Evolutionary conservation across 2,113 vertebrate species (phyloP), one percentile per base, ranked within the genome.

Genomic region (Atherinomorus stipes): DNA sequence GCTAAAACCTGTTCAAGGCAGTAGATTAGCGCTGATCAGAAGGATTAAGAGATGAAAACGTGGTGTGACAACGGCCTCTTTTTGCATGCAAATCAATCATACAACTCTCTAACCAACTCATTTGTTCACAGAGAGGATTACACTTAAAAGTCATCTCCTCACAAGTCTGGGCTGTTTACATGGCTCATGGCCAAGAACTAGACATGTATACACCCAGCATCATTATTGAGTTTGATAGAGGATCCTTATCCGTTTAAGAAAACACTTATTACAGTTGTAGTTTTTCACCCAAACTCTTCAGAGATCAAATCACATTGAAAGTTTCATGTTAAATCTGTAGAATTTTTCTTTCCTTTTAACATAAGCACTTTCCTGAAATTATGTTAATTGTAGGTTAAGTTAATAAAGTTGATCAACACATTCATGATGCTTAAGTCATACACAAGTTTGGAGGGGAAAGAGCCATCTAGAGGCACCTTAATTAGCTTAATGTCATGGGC

Each of bases 41-140:
- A 72, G 80, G 82, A 89, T 90, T 88, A 90, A 47, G 64, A 71
- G 81, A 85, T 84, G 82, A 87, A 83, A n/a, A 74, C 11, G 15
- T 65, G 60, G 31, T 8, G 38, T 76, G 76, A 60, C 15, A 37
- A 62, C 19, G 60, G 57, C 15, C 63, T 64, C 25, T 61, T 64
- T 76, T 76, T 53, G 62, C 71, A 83, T 88, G 75, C 71, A 80
- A 88, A 83, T 76, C 52, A 58, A 44, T 49, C 21, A 0, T 56
- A 53, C 50, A 61, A 71, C 22, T 69, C 58, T 77, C 68, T 66
- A 65, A 71, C 53, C 61, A 37, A 18, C 40, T 73, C 44, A n/a
- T 71, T 75, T 74, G 59, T 77, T 68, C 37, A 40, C 19, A 37
- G 56, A 63, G 44, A 22, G 67, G 78, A 87, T 85, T 84, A 78